Base-by-base conservation (phyloP, 35 echinoderm and acorn worm species). In the Heliocidaris erythrogramma region DNA sequence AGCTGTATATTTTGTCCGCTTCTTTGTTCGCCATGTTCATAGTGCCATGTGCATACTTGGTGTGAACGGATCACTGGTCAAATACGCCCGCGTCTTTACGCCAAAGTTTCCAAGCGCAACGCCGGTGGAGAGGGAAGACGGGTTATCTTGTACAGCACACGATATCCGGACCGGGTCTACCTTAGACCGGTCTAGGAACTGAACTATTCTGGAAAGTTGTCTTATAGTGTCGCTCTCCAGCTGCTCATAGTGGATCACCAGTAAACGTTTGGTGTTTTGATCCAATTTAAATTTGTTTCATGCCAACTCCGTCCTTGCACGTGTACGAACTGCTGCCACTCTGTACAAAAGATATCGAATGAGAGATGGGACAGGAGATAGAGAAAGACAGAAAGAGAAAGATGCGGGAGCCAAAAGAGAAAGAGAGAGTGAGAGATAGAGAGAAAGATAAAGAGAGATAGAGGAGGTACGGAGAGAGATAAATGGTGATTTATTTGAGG, bases 231-330 rank as follows among this genome's bases (percentile, higher is more conserved):
- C 89, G 17, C 86, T 95, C 49, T 97, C 87, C 5, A 95, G 50
- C 59, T 97, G 85, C 69, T 97, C 96, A 85, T 97, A 97, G 32
- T 95, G 95, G 12, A 95, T 78, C n/a, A 95, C 92, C 9, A 94
- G 50, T 21, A 96, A 16, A 21, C 56, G 59, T 24, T 60, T 56
- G 29, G 89, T 24, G 49, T 96, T 48, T 87, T 95, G 18, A 96
- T 92, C 96, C 96, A 96, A 30, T 95, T 85, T 11, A 95, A 17
- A 13, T 94, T 94, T 65, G 93, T 96, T 7, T 96, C 85, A 29
- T 93, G 56, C 96, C 96, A 96, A 48, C 18, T 90, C 48, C 65
- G 29, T 24, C 42, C 31, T 86, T 96, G 89, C 18, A 21, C 84
- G 24, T 93, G 21, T 14, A 86, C 96, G 60, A 95, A 96, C 10